Conservation (phyloP, 2,888 invertebrate species). For the Ommatoiulus sabulosus region DNA sequence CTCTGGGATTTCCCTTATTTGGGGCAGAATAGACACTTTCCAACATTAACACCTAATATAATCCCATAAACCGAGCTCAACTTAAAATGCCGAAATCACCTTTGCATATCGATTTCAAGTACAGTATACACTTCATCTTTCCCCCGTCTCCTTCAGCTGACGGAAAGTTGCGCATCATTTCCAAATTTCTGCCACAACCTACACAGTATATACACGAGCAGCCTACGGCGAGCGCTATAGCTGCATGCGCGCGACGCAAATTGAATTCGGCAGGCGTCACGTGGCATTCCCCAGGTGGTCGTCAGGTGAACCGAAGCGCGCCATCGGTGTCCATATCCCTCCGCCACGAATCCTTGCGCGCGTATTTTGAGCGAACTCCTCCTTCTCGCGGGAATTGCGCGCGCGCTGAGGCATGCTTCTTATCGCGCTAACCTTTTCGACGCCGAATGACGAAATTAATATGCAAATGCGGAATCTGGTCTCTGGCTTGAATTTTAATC, state of each 20-base stretch:
- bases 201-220: too few species aligned
- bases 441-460: background rate
- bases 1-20: too few species aligned
- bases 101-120: background rate
- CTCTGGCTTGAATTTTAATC: conserved; percentile 15
- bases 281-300: conserved; percentile 19
- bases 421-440: background rate
- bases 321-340: background rate
- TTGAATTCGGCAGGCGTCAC: background rate
- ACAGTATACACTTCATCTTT: too few species aligned
- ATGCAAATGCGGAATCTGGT: conserved; percentile 27
- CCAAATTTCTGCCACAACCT: background rate
- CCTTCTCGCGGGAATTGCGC: background rate
- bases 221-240: too few species aligned
- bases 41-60: too few species aligned
- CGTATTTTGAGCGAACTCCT: background rate
- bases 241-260: background rate
- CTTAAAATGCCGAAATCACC: background rate
- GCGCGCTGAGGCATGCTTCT: background rate
- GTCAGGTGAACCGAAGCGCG: background rate
- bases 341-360: background rate
- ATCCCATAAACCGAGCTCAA: too few species aligned
- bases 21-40: too few species aligned
- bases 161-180: background rate
- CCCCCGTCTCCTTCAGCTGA: background rate